Base-by-base conservation (phyloP, 1,140 invertebrate genomes). In the Drosophila truncata region DNA sequence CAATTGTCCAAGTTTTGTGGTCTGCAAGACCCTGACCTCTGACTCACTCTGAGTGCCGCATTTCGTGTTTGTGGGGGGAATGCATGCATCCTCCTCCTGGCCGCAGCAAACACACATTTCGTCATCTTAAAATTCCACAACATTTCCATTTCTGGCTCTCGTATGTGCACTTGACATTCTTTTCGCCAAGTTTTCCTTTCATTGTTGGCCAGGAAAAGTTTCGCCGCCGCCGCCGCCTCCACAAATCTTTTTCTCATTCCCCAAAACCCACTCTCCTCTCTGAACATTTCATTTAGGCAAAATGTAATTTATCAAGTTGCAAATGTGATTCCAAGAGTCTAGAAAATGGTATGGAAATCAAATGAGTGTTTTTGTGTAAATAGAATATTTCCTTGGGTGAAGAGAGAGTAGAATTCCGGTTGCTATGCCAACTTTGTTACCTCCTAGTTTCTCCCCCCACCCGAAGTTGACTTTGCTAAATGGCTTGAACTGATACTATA, bases 261-360 rank as follows among this genome's bases (percentile, higher is more conserved):
- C 44, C 14, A 8, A 8, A 16, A 9, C 16, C 23, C 46, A 39
- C n/a, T 6, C 1, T 18, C 63, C 31, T 31, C 50, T 49, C 33
- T 44, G 46, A 50, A 73, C 81, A 84, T 84, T 84, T 85, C 73
- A 69, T 84, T 84, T 85, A 64, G 82, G 59, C 72, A 33, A 78
- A 85, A 85, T 86, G 78, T 65, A 81, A 85, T 85, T 85, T 85
- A 85, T 85, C 76, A 81, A 78, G 60, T 59, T 54, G 65, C 44
- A 80, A 84, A 84, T 84, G 72, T 49, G 81, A 80, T 80, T 73
- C 44, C 27, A 3, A 25, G 4, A 25, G 50, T 27, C 50, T 33
- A 20, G 27, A 49, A 41, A 41, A 27, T 72, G 42, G 27, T 60
- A 59, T 72, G 37, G 49, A 49, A 64, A 80, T 63, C 64, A 61